These are phyloP conservation scores for Neosilurus hyrtlii DNA, from an alignment of 2,797 vertebrate species.

Conservation along the genomic window DNA sequence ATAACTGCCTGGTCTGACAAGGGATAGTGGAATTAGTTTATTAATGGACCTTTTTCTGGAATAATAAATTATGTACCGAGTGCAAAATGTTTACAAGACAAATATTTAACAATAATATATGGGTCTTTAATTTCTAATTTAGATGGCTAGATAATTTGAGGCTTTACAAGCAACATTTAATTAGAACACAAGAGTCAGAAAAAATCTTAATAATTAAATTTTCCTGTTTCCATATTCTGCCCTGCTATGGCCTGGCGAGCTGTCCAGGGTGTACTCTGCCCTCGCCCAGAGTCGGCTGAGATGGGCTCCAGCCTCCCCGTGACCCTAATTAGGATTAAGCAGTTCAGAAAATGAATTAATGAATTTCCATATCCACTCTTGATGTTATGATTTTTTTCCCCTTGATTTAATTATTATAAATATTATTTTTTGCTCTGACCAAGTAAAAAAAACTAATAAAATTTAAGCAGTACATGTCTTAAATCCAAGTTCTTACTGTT, in stretches of 20 bases:
- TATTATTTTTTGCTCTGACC: conserved; percentile 4
- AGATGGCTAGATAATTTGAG: background rate
- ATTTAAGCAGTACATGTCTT: background rate
- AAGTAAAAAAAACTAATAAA: background rate
- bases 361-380: conserved; percentile 39
- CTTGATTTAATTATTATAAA: too few relatives aligned
- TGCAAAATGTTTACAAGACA: background rate
- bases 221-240: too few relatives aligned
- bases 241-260: too few relatives aligned
- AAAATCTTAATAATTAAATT: conserved; percentile 21
- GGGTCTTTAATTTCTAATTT: conserved; percentile 41
- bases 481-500: background rate
- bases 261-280: too few relatives aligned
- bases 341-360: too few relatives aligned
- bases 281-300: too few relatives aligned
- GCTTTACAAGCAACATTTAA: background rate
- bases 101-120: background rate
- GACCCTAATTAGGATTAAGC: too few relatives aligned
- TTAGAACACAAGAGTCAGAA: conserved; percentile 20
- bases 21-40: conserved; percentile 47
- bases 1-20: conserved; percentile 37
- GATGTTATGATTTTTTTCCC: background rate
- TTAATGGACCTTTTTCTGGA: conserved; percentile 48
- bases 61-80: conserved; percentile 56
- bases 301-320: too few relatives aligned